Base-by-base conservation (phyloP, 2,797 vertebrate species). In the Agapornis canus region DNA sequence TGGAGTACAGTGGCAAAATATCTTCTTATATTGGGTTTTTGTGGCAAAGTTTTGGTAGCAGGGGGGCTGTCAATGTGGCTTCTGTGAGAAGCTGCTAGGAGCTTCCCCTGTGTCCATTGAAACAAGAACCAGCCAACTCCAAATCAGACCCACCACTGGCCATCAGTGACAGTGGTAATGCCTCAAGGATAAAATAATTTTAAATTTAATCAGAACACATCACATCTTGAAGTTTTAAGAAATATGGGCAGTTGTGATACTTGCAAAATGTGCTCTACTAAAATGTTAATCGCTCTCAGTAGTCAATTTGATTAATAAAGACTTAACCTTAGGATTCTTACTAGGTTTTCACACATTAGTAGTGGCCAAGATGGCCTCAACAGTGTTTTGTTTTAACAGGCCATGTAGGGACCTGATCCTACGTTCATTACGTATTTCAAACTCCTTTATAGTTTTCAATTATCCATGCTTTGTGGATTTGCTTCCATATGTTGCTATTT, bases 241-340 rank as follows among this genome's bases (percentile, higher is more conserved):
- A 56, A 71, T 32, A 14, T 0, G 29, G 9, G 27, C 10, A 32
- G 4, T n/a, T 65, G 40, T 51, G n/a, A 63, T 56, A 43, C 6
- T 42, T 77, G 27, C 43, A 85, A 80, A 45, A 22, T 54, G 20
- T 0, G 0, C 13, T 54, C 18, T 83, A 1, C 20, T 64, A 0
- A 52, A 57, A n/a, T 17, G 13, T 45, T 78, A 86, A 27, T 86
- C 4, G 6, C 11, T 64, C 6, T 5, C 40, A 66, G 59, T 72
- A 39, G 32, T 85, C 51, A 59, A 8, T 57, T 86, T 83, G 88
- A 42, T 57, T 52, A 76, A 66, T 39, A 69, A 21, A 31, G 56
- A 56, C 4, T 51, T 83, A 40, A 35, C 39, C 15, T 51, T 49
- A 20, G 21, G 27, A 19, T 79, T 65, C 42, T 65, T 61, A 15